These are phyloP conservation scores for Patella ulyssiponensis DNA, from an alignment of 2,888 invertebrate species.

Conservation along the genomic window DNA sequence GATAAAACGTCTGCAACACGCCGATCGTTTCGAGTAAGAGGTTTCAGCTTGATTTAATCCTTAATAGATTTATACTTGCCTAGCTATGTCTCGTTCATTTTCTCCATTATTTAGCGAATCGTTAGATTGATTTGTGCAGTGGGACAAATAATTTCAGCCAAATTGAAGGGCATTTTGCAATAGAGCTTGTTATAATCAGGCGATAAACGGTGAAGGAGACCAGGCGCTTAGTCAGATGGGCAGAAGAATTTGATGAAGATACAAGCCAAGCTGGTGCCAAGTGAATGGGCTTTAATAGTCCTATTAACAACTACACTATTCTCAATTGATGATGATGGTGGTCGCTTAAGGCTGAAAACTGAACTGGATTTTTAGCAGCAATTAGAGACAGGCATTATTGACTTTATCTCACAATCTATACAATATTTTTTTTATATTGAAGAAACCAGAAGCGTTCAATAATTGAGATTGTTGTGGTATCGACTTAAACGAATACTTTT, in stretches of 20 bases:
- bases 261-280: not conserved
- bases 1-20: not conserved
- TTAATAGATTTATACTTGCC: conserved; percentile 47
- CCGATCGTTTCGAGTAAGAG: not conserved
- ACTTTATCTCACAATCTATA: not conserved
- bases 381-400: not conserved
- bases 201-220: not conserved
- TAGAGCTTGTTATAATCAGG: not conserved
- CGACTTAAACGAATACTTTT: too few species aligned
- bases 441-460: too few species aligned
- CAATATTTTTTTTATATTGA: too few species aligned
- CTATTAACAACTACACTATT: conserved; percentile 2
- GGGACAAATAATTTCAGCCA: conserved; percentile 31
- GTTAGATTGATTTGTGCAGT: conserved; percentile 31
- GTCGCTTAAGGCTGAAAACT: not conserved
- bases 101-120: conserved; percentile 35
- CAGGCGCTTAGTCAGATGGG: not conserved
- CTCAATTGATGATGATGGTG: not conserved
- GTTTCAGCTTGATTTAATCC: conserved; percentile 41
- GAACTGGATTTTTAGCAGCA: not conserved
- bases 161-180: conserved; percentile 26
- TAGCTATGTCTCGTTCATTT: conserved; percentile 36
- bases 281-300: conserved; percentile 8
- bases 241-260: not conserved
- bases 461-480: too few species aligned